Percentiles rank a stretch among this genome's conserved stretches.
phyloP scores from a whole-genome alignment of 2,888 invertebrate species.

The Automeris io region DNA sequence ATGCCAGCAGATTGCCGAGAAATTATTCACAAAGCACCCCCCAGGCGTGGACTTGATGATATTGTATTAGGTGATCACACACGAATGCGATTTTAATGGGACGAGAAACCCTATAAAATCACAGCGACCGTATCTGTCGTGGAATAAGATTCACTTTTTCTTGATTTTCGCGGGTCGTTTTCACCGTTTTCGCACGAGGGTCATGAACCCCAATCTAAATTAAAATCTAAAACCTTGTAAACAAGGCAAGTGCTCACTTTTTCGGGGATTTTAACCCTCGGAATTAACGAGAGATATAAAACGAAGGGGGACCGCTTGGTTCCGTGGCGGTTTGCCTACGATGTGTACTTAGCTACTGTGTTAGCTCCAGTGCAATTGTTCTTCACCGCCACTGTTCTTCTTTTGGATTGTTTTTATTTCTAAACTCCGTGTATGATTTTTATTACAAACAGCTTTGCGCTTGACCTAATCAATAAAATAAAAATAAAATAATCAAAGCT shows the following conservation, averaged over 20 bases:
- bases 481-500: too few species aligned
- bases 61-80: slow-evolving; percentile 78
- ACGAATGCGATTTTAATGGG: slow-evolving; percentile 77
- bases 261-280: slow-evolving; percentile 77
- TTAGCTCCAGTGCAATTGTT: slow-evolving; percentile 4
- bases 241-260: slow-evolving; percentile 79
- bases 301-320: slow-evolving; percentile 37
- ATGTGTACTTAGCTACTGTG: slow-evolving; percentile 2
- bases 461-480: too few species aligned
- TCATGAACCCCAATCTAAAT: slow-evolving; percentile 74
- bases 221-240: slow-evolving; percentile 79
- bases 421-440: too few species aligned
- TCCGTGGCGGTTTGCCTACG: slow-evolving; percentile 1
- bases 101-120: slow-evolving; percentile 37
- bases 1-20: slow-evolving; percentile 73
- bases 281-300: slow-evolving; percentile 72
- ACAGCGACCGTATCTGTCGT: slow-evolving; percentile 27
- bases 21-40: slow-evolving; percentile 75
- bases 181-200: slow-evolving; percentile 37
- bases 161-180: slow-evolving; percentile 34
- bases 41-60: slow-evolving; percentile 67
- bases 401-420: too few species aligned
- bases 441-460: too few species aligned
- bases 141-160: slow-evolving; percentile 37
- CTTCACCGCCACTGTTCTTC: neutral